These are phyloP conservation scores for Condylura cristata DNA, from an alignment of 2,113 vertebrate species.

Conservation along the genomic window DNA sequence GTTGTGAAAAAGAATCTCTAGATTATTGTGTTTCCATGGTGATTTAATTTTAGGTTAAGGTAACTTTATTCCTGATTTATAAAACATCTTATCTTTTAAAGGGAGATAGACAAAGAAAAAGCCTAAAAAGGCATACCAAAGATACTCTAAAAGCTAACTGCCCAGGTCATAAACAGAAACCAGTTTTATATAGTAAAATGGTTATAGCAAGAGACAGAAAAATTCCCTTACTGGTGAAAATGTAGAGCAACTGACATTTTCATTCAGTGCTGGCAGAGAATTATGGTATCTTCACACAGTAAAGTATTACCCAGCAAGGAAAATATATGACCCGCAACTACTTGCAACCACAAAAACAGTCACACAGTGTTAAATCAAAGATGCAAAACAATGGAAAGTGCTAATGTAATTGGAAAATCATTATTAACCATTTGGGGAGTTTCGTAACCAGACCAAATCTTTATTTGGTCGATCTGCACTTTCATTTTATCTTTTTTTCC, in stretches of 20 bases:
- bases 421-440: not conserved
- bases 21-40: not conserved
- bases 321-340: not conserved
- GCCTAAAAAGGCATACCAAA: not conserved
- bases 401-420: not conserved
- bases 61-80: constrained; percentile 23
- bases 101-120: not conserved
- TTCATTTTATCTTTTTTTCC: not conserved
- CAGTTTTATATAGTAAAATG: not conserved
- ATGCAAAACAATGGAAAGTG: not conserved
- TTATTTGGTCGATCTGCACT: not conserved
- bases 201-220: not conserved
- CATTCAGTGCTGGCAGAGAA: not conserved
- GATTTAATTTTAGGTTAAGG: not conserved
- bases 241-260: not conserved
- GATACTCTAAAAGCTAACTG: not conserved
- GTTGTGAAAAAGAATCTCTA: not conserved
- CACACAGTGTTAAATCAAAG: not conserved
- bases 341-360: not conserved
- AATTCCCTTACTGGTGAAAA: not conserved
- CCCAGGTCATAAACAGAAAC: not conserved
- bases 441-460: not conserved
- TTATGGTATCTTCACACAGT: not conserved
- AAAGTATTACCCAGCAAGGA: not conserved
- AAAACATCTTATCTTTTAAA: constrained; percentile 25